Evolutionary conservation across 1,140 invertebrate species (phyloP).

Genomic region (Lucilia sericata): DNA sequence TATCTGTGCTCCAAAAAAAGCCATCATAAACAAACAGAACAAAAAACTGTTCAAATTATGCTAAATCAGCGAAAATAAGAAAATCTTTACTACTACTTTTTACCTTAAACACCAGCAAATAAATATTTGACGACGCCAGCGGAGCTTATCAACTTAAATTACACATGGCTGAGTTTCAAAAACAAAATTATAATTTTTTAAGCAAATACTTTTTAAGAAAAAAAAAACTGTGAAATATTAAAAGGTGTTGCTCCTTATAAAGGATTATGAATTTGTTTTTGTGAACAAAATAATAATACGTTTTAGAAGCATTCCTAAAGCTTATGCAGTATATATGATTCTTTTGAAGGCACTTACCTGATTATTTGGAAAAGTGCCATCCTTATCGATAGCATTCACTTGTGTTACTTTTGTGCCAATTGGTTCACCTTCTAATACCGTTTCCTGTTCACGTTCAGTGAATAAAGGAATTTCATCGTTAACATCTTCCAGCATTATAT

Average conservation of each 20-base stretch:
- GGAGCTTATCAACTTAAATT: constrained; percentile 33
- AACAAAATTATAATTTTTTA: constrained; percentile 6
- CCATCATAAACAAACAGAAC: neutral
- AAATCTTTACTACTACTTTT: neutral
- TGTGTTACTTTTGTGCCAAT: constrained; percentile 95
- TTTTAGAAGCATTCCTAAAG: neutral
- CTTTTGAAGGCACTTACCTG: constrained; percentile 74
- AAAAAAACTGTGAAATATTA: neutral
- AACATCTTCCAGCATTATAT: constrained; percentile 94
- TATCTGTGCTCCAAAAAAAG: neutral
- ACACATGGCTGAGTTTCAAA: constrained; percentile 26
- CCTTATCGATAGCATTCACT: constrained; percentile 96
- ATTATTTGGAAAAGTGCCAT: constrained; percentile 95
- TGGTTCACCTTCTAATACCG: constrained; percentile 92
- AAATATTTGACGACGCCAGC: neutral
- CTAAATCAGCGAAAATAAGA: constrained; percentile 18
- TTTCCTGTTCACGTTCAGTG: constrained; percentile 94
- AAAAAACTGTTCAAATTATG: constrained; percentile 6
- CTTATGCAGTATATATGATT: too few species aligned
- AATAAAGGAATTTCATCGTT: constrained; percentile 97
- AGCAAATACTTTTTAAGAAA: neutral
- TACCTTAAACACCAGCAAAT: neutral
- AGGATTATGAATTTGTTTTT: constrained; percentile 14
- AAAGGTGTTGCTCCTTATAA: constrained; percentile 5
- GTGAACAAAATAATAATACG: neutral